Evolutionary conservation across 2,113 vertebrate genomes (phyloP).

Genomic region (Rousettus leschenaultii): DNA sequence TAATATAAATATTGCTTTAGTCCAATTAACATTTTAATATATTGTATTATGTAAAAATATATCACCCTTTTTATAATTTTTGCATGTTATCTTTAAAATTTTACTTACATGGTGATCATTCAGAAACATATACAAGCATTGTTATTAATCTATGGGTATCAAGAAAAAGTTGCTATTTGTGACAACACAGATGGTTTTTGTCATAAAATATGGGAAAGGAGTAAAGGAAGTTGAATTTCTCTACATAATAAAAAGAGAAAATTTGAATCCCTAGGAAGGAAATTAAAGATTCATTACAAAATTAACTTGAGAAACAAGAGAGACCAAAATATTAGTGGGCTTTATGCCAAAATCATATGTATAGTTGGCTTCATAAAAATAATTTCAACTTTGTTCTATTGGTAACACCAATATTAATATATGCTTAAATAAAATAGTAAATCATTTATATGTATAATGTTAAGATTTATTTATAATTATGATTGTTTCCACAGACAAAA

Average conservation of each 20-base stretch:
- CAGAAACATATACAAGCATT: not conserved
- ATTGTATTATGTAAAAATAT: not conserved
- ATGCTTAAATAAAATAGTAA: not conserved
- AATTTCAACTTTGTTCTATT: not conserved
- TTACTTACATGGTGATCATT: not conserved
- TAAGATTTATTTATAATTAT: not conserved
- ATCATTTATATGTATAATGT: not conserved
- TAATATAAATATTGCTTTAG: not conserved
- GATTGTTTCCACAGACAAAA: not conserved
- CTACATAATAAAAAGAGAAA: not conserved
- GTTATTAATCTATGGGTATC: not conserved
- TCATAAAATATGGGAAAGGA: not conserved
- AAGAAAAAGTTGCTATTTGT: not conserved
- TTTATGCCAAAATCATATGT: not conserved
- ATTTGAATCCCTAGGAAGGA: not conserved
- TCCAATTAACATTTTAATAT: not conserved
- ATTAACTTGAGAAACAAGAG: not conserved
- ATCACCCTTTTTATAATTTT: not conserved
- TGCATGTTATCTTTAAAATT: not conserved
- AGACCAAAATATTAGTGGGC: not conserved
- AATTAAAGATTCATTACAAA: not conserved
- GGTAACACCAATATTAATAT: not conserved
- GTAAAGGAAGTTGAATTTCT: not conserved
- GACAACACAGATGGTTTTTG: not conserved
- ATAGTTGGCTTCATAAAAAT: not conserved